Conservation (phyloP, 2,888 invertebrate genomes). For the Megalurothrips usitatus region DNA sequence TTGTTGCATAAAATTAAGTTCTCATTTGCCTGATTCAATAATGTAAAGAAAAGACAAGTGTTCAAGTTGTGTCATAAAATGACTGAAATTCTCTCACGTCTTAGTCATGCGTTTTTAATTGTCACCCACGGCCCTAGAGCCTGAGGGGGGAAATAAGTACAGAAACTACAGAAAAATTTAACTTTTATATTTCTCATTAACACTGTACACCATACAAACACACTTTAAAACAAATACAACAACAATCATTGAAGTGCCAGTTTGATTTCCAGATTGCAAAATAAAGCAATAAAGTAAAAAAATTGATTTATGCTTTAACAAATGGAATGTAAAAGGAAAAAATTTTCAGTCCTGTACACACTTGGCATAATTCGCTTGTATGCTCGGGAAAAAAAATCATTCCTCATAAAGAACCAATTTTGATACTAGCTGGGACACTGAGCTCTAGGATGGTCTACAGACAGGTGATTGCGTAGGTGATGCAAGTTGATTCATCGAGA, state of each 20-base stretch:
- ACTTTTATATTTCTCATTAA: neutral
- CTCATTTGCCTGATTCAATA: constrained; percentile 3
- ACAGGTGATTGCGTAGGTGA: no score
- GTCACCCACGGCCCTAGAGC: no score
- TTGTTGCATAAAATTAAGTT: constrained; percentile 20
- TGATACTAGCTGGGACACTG: no score
- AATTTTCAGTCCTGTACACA: neutral
- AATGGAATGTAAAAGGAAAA: neutral
- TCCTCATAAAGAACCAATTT: no score
- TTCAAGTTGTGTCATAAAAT: constrained; percentile 15
- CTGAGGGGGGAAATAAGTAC: no score
- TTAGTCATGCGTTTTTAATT: neutral
- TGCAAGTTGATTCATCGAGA: no score
- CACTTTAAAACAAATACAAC: neutral
- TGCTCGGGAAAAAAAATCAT: no score
- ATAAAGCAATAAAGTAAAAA: no score
- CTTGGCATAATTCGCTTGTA: no score
- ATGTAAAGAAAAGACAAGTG: constrained; percentile 22
- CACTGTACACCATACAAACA: neutral
- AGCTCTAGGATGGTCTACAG: no score
- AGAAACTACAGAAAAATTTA: neutral
- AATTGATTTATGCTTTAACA: no score
- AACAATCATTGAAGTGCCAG: neutral
- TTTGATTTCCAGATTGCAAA: neutral
- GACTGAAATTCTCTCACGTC: neutral